phyloP scores from a whole-genome alignment of 1,140 invertebrate genomes.

The Zophobas atratus region DNA sequence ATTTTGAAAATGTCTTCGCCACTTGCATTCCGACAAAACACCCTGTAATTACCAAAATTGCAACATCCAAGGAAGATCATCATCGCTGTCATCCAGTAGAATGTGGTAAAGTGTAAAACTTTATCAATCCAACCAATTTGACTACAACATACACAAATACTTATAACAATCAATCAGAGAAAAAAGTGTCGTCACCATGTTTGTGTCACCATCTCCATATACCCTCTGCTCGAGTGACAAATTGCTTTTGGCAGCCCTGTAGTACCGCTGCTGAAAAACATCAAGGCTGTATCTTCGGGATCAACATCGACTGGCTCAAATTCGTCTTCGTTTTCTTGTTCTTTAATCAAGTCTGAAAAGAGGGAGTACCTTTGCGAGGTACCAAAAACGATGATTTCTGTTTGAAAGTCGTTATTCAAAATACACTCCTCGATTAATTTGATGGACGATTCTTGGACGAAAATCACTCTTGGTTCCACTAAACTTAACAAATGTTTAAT shows the following conservation, averaged over 20 bases:
- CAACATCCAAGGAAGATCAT: background rate
- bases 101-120: conserved; percentile 8
- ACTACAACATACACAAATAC: background rate
- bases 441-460: conserved; percentile 46
- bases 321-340: conserved; percentile 24
- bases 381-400: conserved; percentile 50
- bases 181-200: background rate
- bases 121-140: background rate
- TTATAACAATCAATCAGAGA: background rate
- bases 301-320: conserved; percentile 51
- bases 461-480: conserved; percentile 44
- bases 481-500: conserved; percentile 29
- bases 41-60: background rate
- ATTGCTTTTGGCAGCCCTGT: conserved; percentile 82
- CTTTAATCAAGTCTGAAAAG: conserved; percentile 41
- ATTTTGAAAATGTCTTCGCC: conserved; percentile 2
- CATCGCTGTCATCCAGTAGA: conserved; percentile 30
- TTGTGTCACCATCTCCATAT: background rate
- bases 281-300: conserved; percentile 62
- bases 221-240: conserved; percentile 17
- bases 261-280: conserved; percentile 80
- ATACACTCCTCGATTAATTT: conserved; percentile 45
- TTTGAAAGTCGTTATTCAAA: conserved; percentile 2
- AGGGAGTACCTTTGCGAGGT: conserved; percentile 41
- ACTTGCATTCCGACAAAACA: background rate